A percentile compares a stretch with the other conserved stretches of the same genome.
Conservation (phyloP, 2,888 invertebrate genomes). For the Ischnus inquisitorius region DNA sequence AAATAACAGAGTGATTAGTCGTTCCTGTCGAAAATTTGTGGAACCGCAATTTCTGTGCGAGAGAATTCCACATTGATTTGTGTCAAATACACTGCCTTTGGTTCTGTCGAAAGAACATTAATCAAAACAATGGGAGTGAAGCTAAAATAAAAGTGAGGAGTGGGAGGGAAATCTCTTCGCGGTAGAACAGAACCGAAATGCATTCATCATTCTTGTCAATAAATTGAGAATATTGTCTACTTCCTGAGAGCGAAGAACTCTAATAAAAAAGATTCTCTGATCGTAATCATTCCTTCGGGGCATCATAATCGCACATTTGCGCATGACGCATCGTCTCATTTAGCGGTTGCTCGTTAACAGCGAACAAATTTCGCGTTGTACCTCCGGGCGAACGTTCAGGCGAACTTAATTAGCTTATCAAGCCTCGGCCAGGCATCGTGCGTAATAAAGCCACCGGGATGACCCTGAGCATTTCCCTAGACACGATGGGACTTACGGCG, state of each 20-base stretch:
- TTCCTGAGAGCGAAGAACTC: background rate
- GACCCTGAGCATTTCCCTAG: conserved; percentile 16
- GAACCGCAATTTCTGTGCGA: background rate
- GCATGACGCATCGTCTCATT: background rate
- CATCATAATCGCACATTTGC: background rate
- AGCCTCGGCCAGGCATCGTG: background rate
- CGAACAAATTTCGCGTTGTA: conserved; percentile 35
- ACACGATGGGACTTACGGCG: conserved; percentile 4
- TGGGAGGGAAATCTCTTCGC: background rate
- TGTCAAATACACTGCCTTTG: background rate
- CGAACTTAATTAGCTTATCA: conserved; percentile 48
- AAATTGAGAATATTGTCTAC: too few relatives aligned
- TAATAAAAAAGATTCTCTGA: background rate
- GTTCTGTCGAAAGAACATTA: background rate
- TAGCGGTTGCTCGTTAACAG: background rate
- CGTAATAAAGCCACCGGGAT: background rate
- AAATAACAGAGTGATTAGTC: background rate
- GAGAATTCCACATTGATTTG: background rate
- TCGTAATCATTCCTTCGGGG: background rate
- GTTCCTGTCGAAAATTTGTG: background rate
- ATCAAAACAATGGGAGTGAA: background rate
- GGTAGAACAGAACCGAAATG: background rate
- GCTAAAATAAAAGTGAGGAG: background rate
- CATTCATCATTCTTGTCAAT: background rate
- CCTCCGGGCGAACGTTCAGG: conserved; percentile 15